Evolutionary conservation across 2,888 invertebrate genomes (phyloP).

Genomic region (Cryptocephalus moraei): DNA sequence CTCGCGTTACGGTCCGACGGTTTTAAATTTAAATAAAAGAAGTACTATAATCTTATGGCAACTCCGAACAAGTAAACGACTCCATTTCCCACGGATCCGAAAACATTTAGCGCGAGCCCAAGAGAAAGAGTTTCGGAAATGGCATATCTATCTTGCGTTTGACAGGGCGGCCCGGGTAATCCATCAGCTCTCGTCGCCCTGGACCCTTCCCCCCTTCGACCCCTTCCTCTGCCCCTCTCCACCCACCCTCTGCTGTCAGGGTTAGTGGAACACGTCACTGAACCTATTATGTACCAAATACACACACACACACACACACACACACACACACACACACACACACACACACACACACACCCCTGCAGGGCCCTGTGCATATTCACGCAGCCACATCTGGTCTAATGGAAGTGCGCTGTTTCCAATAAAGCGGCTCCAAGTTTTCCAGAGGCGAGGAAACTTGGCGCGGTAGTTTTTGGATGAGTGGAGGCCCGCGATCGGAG

Average conservation of each 20-base stretch:
- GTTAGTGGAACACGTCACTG: slow-evolving; percentile 43
- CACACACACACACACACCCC: slow-evolving; percentile 25
- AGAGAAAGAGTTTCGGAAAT: slow-evolving; percentile 37
- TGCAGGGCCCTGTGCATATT: slow-evolving; percentile 23
- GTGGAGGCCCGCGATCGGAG: too few relatives aligned
- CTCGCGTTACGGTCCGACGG: too few relatives aligned
- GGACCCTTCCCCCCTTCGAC: slow-evolving; percentile 14
- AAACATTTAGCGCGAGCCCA: slow-evolving; percentile 16
- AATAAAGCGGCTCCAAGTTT: slow-evolving; percentile 12
- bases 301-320: slow-evolving; percentile 27
- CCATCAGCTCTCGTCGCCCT: slow-evolving; percentile 29
- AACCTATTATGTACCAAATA: slow-evolving; percentile 40
- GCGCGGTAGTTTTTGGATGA: too few relatives aligned
- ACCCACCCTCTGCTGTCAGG: slow-evolving; percentile 37
- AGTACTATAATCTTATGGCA: too few relatives aligned
- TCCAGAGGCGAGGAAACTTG: too few relatives aligned
- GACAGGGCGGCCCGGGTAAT: slow-evolving; percentile 39
- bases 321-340: slow-evolving; percentile 28
- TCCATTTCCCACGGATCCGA: background rate
- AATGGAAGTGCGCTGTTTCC: slow-evolving; percentile 39
- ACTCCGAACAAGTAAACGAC: too few relatives aligned
- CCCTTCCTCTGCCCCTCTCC: slow-evolving; percentile 30
- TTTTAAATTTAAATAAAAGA: too few relatives aligned
- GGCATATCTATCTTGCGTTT: slow-evolving; percentile 42
- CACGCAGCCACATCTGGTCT: slow-evolving; percentile 33